Conservation (phyloP, 2,113 vertebrate genomes). For the Aegotheles bennettii region DNA sequence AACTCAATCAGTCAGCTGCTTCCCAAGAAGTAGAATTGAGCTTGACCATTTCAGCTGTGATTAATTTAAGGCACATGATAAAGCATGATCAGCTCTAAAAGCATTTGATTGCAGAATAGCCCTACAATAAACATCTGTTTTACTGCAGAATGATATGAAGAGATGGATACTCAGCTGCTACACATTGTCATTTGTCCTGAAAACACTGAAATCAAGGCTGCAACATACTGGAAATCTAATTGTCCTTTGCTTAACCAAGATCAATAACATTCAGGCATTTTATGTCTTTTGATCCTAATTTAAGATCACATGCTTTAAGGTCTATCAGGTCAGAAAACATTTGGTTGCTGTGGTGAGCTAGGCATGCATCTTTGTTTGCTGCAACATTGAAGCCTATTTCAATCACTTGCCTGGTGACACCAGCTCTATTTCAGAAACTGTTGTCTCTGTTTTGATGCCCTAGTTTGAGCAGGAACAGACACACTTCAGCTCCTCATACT, state of each 20-base stretch:
- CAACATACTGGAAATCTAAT: background rate
- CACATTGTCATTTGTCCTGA: background rate
- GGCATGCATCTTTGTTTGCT: background rate
- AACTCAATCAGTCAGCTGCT: background rate
- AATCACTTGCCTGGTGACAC: background rate
- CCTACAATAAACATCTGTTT: background rate
- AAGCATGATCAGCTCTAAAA: background rate
- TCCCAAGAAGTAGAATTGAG: background rate
- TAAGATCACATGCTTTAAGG: background rate
- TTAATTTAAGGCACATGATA: background rate
- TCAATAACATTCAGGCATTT: background rate
- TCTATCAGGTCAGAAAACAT: background rate
- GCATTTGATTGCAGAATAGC: background rate
- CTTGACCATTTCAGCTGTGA: background rate
- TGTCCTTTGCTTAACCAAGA: background rate
- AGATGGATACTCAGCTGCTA: background rate
- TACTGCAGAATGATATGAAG: fast-evolving
- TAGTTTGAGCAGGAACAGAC: background rate
- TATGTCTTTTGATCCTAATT: background rate
- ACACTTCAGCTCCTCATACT: background rate
- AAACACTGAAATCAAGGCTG: background rate
- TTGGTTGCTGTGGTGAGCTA: background rate
- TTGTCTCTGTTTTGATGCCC: background rate
- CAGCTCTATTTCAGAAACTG: background rate
- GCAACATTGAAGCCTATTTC: background rate